A percentile compares a stretch with the other conserved stretches of the same genome.
Conservation (phyloP, 2,113 vertebrate genomes). For the Nanger granti region DNA sequence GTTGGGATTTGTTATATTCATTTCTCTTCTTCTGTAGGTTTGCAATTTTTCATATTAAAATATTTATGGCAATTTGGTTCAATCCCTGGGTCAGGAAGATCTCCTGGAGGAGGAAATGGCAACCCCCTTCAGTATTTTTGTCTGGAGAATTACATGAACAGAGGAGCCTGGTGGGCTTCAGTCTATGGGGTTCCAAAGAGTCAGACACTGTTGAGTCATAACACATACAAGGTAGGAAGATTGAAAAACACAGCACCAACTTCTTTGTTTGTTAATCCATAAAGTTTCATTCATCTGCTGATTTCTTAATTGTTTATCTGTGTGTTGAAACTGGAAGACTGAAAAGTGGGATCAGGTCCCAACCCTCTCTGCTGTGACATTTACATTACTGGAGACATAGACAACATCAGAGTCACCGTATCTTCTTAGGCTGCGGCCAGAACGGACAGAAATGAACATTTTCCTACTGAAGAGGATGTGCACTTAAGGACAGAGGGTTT, state of each 20-base stretch:
- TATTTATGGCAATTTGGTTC: background rate
- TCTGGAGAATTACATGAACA: background rate
- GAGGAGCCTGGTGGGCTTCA: background rate
- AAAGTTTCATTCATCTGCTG: background rate
- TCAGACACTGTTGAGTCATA: background rate
- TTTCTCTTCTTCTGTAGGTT: background rate
- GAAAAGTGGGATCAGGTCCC: background rate
- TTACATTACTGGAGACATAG: background rate
- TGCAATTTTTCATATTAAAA: background rate
- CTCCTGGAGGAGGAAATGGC: background rate
- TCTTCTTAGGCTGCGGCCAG: background rate
- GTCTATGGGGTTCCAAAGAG: background rate
- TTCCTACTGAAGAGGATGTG: background rate
- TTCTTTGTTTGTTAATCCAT: background rate
- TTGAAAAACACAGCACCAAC: background rate
- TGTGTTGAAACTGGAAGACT: background rate
- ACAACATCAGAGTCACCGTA: background rate
- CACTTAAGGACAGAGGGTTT: background rate
- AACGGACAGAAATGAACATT: background rate
- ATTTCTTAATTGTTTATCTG: background rate
- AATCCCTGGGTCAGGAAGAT: background rate
- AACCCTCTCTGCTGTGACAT: background rate
- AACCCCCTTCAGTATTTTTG: background rate
- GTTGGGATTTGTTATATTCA: background rate
- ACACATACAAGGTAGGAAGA: accelerated